phyloP scores from a whole-genome alignment of 30 jellyfish, hydroid and myxozoan species.

The Aurelia sp. region DNA sequence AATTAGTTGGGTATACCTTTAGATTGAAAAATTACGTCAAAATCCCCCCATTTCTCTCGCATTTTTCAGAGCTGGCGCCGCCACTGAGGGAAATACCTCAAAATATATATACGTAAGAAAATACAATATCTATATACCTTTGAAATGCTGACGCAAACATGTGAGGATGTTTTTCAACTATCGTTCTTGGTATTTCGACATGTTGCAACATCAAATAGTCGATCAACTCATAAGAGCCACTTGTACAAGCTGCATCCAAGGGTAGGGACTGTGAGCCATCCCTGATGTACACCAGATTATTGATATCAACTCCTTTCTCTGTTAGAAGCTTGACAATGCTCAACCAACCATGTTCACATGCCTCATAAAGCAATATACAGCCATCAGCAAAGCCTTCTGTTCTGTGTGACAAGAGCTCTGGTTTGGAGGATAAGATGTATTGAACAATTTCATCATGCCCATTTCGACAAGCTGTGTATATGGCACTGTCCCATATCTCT shows the following conservation, averaged over 20 bases:
- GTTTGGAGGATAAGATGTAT: constrained; percentile 52
- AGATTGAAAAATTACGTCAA: too few species aligned
- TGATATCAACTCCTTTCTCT: constrained; percentile 79
- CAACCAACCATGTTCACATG: constrained; percentile 59
- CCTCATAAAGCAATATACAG: constrained; percentile 66
- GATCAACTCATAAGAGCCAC: constrained; percentile 41
- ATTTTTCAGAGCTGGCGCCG: too few species aligned
- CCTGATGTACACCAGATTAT: constrained; percentile 51
- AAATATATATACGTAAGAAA: too few species aligned
- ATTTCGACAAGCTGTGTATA: constrained; percentile 62
- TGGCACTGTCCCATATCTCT: constrained; percentile 53
- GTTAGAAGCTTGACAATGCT: constrained; percentile 62
- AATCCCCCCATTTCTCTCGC: too few species aligned
- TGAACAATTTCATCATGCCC: constrained; percentile 63
- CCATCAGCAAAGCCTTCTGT: constrained; percentile 77
- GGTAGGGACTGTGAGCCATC: constrained; percentile 69
- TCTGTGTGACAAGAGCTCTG: constrained; percentile 44
- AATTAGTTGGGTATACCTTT: too few species aligned
- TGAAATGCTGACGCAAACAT: constrained; percentile 55
- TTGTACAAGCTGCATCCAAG: constrained; percentile 78
- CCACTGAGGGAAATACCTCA: too few species aligned
- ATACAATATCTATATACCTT: constrained; percentile 27
- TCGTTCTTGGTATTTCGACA: constrained; percentile 75
- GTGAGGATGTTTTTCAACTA: constrained; percentile 70
- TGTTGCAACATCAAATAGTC: constrained; percentile 47